These are phyloP conservation scores for Apis cerana DNA, from an alignment of 1,140 invertebrate species.

Conservation along the genomic window DNA sequence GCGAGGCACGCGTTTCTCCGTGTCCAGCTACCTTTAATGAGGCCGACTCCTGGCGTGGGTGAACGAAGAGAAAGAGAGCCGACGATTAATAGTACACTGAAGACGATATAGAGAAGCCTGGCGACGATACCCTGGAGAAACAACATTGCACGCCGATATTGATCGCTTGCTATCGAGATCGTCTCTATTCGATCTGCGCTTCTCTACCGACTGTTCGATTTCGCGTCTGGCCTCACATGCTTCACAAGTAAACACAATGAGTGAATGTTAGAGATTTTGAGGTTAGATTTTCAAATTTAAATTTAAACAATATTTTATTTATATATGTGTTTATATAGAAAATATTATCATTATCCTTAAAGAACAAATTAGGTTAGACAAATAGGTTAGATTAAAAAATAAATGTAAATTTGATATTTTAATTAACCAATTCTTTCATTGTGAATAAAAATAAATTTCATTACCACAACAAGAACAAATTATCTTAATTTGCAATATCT, in stretches of 20 bases:
- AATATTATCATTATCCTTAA: too few species aligned
- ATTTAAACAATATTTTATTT: neutral
- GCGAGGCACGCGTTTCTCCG: constrained; percentile 46
- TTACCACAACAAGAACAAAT: too few species aligned
- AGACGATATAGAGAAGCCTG: constrained; percentile 50
- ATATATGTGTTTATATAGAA: neutral
- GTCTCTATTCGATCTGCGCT: constrained; percentile 29
- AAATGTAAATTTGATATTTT: too few species aligned
- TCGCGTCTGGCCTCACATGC: neutral
- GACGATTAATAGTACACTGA: constrained; percentile 64
- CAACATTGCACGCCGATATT: constrained; percentile 54
- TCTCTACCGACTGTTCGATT: neutral
- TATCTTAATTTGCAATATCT: too few species aligned
- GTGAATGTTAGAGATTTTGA: neutral
- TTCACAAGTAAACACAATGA: constrained; percentile 2
- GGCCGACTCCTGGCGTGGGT: constrained; percentile 61
- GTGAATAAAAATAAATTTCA: too few species aligned
- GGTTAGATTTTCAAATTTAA: neutral
- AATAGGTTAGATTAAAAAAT: too few species aligned
- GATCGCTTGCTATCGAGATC: constrained; percentile 52
- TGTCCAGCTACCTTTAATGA: constrained; percentile 56
- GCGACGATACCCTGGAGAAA: constrained; percentile 52
- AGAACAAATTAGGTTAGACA: too few species aligned
- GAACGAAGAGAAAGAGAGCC: constrained; percentile 43
- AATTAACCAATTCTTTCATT: too few species aligned